Conservation (phyloP, 2,113 vertebrate species). For the Peromyscus californicus region DNA sequence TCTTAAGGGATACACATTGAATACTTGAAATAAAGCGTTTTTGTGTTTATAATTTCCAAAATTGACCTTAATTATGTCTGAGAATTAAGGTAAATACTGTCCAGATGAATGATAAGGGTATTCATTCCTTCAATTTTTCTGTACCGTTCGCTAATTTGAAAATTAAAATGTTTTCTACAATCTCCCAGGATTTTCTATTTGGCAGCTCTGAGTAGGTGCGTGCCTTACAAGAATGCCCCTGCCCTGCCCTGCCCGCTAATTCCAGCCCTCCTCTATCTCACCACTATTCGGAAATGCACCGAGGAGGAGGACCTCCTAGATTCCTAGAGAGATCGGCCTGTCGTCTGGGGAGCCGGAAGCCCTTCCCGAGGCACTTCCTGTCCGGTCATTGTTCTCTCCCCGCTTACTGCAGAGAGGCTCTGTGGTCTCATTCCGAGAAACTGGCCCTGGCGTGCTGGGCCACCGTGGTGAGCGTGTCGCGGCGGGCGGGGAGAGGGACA, state of each 20-base stretch:
- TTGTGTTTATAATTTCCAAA: constrained; percentile 28
- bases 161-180: neutral
- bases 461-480: neutral
- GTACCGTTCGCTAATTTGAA: constrained; percentile 41
- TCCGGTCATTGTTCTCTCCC: constrained; percentile 81
- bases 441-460: neutral
- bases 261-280: rapidly evolving
- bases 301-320: constrained; percentile 68
- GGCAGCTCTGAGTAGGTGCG: neutral
- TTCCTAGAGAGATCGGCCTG: constrained; percentile 74
- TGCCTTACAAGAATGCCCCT: too few relatives aligned
- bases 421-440: too few relatives aligned
- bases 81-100: neutral
- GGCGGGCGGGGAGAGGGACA: neutral
- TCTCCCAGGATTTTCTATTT: neutral
- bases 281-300: neutral
- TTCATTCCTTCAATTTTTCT: constrained; percentile 28
- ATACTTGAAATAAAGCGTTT: constrained; percentile 40
- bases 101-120: neutral
- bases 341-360: constrained; percentile 66
- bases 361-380: constrained; percentile 70
- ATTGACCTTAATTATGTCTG: neutral
- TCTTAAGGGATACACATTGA: constrained; percentile 29
- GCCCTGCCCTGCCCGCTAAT: too few relatives aligned
- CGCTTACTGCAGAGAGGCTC: neutral